A percentile compares a stretch with the other conserved stretches of the same genome.
These are phyloP conservation scores for Patella ulyssiponensis DNA, from an alignment of 2,888 invertebrate species.

Conservation along the genomic window DNA sequence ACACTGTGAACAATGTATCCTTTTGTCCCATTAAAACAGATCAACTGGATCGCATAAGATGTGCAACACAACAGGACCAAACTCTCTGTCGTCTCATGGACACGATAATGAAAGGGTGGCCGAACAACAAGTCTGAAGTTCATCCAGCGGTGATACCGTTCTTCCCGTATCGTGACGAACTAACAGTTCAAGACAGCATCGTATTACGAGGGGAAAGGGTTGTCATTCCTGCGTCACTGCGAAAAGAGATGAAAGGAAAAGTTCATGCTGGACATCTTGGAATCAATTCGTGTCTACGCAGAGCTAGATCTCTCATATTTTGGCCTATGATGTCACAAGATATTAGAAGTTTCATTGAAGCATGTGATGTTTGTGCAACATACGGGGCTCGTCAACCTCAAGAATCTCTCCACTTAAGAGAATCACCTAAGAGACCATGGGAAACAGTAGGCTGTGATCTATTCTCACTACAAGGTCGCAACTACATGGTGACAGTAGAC, in stretches of 20 bases:
- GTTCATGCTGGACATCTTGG: slow-evolving; percentile 20
- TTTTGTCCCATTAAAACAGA: slow-evolving; percentile 17
- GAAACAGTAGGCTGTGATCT: slow-evolving; percentile 44
- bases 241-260: slow-evolving; percentile 8
- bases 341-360: slow-evolving; percentile 34
- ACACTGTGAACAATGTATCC: slow-evolving; percentile 13
- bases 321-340: slow-evolving; percentile 40
- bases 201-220: slow-evolving; percentile 13
- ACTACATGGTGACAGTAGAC: slow-evolving; percentile 44
- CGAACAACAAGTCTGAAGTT: slow-evolving; percentile 18
- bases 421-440: slow-evolving; percentile 41
- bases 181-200: slow-evolving; percentile 15
- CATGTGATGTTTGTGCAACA: slow-evolving; percentile 34
- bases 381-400: slow-evolving; percentile 23
- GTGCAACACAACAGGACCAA: slow-evolving; percentile 21
- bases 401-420: slow-evolving; percentile 33
- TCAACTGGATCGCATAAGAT: slow-evolving; percentile 19
- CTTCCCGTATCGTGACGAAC: slow-evolving; percentile 27
- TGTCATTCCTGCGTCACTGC: slow-evolving; percentile 19
- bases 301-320: slow-evolving; percentile 27
- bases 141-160: slow-evolving; percentile 10
- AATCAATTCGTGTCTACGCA: slow-evolving; percentile 18
- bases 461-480: slow-evolving; percentile 32
- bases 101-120: slow-evolving; percentile 31
- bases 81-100: slow-evolving; percentile 16